Evolutionary conservation across 30 jellyfish, hydroid and myxozoan genomes (phyloP), one percentile per base, ranked within the genome.

Genomic region (Aurelia aurita): DNA sequence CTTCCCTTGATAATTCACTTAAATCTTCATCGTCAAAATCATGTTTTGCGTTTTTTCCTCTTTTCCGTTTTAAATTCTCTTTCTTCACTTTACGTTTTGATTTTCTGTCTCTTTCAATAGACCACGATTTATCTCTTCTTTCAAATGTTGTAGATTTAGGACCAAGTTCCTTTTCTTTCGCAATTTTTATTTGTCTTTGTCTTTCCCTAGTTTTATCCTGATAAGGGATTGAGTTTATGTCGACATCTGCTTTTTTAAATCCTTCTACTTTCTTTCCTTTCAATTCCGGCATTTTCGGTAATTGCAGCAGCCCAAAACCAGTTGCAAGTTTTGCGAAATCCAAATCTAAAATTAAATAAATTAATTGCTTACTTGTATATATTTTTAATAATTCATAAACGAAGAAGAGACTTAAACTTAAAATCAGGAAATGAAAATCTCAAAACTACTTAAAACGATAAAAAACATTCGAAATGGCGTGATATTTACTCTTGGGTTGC

Each of bases 271-370:
- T 89, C 49, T 59, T 82, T 11, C 84, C 86, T 53, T 74, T 79
- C 54, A 96, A 20, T 87, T 96, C 99, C 3, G 99, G 99, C 99
- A 96, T 96, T 58, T 91, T 90, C 12, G 99, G 99, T 58, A 96
- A 73, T 14, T 87, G 96, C 59, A 96, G 80, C 61, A 96, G 66
- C 21, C 99, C 99, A 70, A 90, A 96, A 2, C 96, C 97, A 58
- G 47, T 55, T 27, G 97, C 99, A 18, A 96, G 88, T 82, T 83
- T 87, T 14, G 89, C 93, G 25, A 96, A 34, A 72, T 96, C 90
- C 32, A 95, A 89, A 29, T 90, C 99, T 90, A 45, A 31, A 74
- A 76, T 9, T 32, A 66, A 32, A 44, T 34, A 5, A 70, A 35
- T n/a, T 16, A 26, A 11, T 20, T 26, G 34, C 23, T 6, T 43